Base-by-base conservation (phyloP, 2,888 invertebrate species). In the Endomychus coccineus region DNA sequence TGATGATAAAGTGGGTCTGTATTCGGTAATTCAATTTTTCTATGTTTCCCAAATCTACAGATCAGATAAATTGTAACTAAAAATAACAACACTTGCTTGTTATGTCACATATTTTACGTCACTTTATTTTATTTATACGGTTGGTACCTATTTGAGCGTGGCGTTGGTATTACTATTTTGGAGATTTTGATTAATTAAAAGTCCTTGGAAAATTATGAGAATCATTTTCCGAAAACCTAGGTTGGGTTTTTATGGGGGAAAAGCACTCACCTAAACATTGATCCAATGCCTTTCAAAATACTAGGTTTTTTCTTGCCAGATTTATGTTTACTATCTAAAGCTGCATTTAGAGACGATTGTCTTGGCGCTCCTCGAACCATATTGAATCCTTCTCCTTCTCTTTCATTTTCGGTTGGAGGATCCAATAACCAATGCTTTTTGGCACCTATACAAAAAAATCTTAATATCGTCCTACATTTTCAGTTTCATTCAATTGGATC, bases 401-500 rank as follows among this genome's bases (percentile, higher is more conserved):
- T 64, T 41, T 77, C 71, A 39, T 72, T 73, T 28, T 72, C 70
- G 23, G 68, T 69, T 30, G 75, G 78, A 51, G 83, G 83, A 55
- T 86, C 85, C 10, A 85, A 74, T 40, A 86, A 64, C 86, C 86
- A 86, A 59, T 84, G 85, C 59, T 86, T 86, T 46, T 82, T 73
- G 11, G 85, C 83, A 66, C 73, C 67, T 64, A 52, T 9, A 49
- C 27, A n/a, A n/a, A n/a, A n/a, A n/a, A n/a, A n/a, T n/a, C n/a
- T n/a, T n/a, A n/a, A n/a, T n/a, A n/a, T n/a, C n/a, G n/a, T n/a
- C n/a, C n/a, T n/a, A n/a, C n/a, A n/a, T n/a, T n/a, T n/a, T n/a
- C n/a, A n/a, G n/a, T n/a, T n/a, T 13, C 15, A 43, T 40, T 51
- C 54, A 61, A 63, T 59, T 30, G 60, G 62, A 54, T 66, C 65